Evolutionary conservation across 2,113 vertebrate genomes (phyloP).

Genomic region (Rhabdomys dilectus): DNA sequence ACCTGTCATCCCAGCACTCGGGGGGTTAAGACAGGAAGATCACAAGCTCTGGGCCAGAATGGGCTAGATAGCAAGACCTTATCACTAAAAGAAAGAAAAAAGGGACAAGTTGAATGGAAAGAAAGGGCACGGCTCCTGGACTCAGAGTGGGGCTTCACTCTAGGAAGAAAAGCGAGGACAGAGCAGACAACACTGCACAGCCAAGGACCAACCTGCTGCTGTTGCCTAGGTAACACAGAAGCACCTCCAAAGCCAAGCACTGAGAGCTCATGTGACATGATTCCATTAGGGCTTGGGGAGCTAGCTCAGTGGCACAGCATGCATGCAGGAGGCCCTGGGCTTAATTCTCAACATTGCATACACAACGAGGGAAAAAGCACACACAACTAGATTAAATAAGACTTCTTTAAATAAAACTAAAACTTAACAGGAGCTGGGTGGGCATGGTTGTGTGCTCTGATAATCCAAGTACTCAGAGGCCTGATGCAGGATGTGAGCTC

Average conservation of each 20-base stretch:
- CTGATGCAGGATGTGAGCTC: too few relatives aligned
- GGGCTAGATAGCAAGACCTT: not conserved
- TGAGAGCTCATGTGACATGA: not conserved
- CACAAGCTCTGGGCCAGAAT: not conserved
- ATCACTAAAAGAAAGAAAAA: not conserved
- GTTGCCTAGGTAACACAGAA: not conserved
- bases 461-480: not conserved
- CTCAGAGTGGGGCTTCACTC: not conserved
- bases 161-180: not conserved
- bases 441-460: not conserved
- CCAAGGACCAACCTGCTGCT: not conserved
- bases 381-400: too few relatives aligned
- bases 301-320: not conserved
- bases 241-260: not conserved
- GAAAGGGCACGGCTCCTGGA: not conserved
- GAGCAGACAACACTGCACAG: not conserved
- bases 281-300: not conserved
- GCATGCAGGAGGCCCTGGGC: not conserved
- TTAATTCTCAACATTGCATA: not conserved
- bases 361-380: not conserved
- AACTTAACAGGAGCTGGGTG: not conserved
- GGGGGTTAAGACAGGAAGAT: not conserved
- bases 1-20: not conserved
- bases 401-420: not conserved
- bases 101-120: not conserved